A percentile compares a stretch with the other conserved stretches of the same genome.
phyloP scores from a whole-genome alignment of 2,797 vertebrate species.

The Sus cebifrons region DNA sequence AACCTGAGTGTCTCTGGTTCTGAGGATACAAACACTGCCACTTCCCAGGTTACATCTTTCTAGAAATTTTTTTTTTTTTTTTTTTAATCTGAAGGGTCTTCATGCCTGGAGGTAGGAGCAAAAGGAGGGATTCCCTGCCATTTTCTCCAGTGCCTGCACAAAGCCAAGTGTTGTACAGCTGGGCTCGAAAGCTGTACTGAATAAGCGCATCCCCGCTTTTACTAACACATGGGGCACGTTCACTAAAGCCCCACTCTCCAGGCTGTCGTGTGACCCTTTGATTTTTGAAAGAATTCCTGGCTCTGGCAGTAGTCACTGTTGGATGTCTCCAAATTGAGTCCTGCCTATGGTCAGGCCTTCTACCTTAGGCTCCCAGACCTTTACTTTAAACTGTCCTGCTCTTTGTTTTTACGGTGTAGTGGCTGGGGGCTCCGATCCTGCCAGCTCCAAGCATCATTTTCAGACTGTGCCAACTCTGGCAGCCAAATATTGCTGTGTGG shows the following conservation, averaged over 20 bases:
- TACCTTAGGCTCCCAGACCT: not conserved
- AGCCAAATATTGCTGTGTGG: not conserved
- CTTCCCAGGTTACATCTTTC: not conserved
- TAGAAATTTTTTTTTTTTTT: not conserved
- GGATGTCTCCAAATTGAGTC: not conserved
- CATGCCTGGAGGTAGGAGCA: conserved; percentile 11
- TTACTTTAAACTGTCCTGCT: not conserved
- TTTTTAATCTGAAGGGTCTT: conserved; percentile 53
- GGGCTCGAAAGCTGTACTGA: conserved; percentile 60
- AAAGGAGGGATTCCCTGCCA: not conserved
- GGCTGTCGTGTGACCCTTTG: conserved; percentile 53
- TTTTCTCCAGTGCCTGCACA: conserved; percentile 14
- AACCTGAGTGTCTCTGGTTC: not conserved
- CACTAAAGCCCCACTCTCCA: conserved; percentile 66
- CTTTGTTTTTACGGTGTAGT: conserved; percentile 73
- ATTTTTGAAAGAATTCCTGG: conserved; percentile 64
- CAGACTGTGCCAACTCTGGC: not conserved
- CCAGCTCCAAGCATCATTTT: conserved; percentile 54
- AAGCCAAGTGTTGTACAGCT: conserved; percentile 65
- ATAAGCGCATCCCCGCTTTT: conserved; percentile 68
- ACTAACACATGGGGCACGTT: conserved; percentile 79
- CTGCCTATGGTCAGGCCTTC: not conserved
- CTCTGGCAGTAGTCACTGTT: not conserved
- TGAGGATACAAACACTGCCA: not conserved
- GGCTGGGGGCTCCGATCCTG: conserved; percentile 66